Evolutionary conservation across 2,797 vertebrate species (phyloP), one percentile per base, ranked within the genome.

Genomic region (Leuciscus waleckii): DNA sequence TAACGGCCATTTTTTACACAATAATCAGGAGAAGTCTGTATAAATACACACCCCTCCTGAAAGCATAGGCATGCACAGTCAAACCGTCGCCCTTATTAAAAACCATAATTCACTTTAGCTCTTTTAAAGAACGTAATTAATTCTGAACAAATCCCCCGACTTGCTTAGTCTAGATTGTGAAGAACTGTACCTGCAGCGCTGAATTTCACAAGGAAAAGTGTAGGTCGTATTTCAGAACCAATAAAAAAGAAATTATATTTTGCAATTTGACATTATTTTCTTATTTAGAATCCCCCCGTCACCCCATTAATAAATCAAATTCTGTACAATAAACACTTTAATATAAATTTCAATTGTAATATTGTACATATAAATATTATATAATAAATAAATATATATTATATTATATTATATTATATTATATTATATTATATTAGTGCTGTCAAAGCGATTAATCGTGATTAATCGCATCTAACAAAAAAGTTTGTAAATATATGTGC

Each of bases 91-190:
- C 56, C 32, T 51, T 79, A 80, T 83, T 83, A 67, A 83, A 67
- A 67, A 51, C 16, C 43, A 83, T 76, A 74, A 83, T 83, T 83
- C 43, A 76, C 58, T 83, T 79, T 46, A 46, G 39, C 41, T 65
- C 58, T 75, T 81, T 75, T 46, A 46, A 54, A 68, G 78, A 67
- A 39, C 26, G 29, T 83, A 67, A 83, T 83, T 83, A 54, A 83
- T 76, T 81, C 65, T 39, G 11, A 68, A 49, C 43, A 35, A 29
- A 29, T 37, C 43, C 43, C 13, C 11, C 35, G 61, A 69, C 65
- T 37, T 49, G 41, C 58, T 51, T 58, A 0, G 81, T 58, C 39
- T 49, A 29, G 70, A 75, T 51, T 51, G 70, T 39, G 58, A 39
- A 73, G 74, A 70, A 7, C 35, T 70, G 16, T 70, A 41, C n/a